Evolutionary conservation across 92 coral and sea anemone genomes (phyloP).

Genomic region (Plumapathes pennacea): DNA sequence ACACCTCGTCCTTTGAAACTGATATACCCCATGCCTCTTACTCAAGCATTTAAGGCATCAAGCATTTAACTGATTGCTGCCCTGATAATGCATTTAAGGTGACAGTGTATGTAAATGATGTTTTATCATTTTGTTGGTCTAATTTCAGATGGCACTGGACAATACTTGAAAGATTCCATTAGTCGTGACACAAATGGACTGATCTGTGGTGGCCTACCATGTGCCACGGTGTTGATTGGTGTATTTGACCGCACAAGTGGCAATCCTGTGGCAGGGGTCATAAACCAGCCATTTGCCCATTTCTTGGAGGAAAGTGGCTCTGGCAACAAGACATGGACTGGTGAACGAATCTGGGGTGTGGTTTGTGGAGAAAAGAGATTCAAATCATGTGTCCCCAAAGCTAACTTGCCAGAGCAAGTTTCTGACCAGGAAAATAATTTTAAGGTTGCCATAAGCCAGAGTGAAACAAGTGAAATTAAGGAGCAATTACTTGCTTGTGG

Average conservation of each 20-base stretch:
- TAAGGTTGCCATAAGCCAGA: slow-evolving; percentile 55
- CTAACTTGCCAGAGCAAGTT: neutral
- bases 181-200: slow-evolving; percentile 29
- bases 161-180: slow-evolving; percentile 51
- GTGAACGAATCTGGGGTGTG: slow-evolving; percentile 58
- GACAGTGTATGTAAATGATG: neutral
- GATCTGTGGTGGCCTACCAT: slow-evolving; percentile 54
- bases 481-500: slow-evolving; percentile 21
- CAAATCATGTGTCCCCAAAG: neutral
- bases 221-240: slow-evolving; percentile 73
- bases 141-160: slow-evolving; percentile 58
- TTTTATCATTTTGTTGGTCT: neutral
- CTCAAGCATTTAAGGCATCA: no score
- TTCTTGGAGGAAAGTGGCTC: slow-evolving; percentile 7
- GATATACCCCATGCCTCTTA: no score
- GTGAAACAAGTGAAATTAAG: slow-evolving; percentile 47
- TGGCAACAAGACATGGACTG: slow-evolving; percentile 32
- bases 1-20: no score
- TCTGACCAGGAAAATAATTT: neutral
- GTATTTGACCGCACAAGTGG: slow-evolving; percentile 58
- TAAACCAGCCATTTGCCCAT: slow-evolving; percentile 65
- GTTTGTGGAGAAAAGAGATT: neutral
- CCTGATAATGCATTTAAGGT: no score
- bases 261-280: slow-evolving; percentile 60
- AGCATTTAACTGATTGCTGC: no score